phyloP scores from a whole-genome alignment of 2,113 vertebrate genomes.

The Puntigrus tetrazona region DNA sequence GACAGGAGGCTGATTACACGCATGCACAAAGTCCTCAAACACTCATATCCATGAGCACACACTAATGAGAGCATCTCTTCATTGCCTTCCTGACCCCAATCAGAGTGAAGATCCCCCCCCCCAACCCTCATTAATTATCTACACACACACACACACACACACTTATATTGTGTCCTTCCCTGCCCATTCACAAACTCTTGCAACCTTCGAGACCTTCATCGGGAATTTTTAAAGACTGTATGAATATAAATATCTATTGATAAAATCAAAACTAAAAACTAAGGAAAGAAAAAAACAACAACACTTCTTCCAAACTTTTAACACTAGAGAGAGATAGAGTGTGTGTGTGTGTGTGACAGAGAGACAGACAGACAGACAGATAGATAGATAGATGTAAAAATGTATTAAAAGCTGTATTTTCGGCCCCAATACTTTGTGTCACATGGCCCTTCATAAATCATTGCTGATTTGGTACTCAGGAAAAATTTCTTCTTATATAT shows the following conservation, averaged over 20 bases:
- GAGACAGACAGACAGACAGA: too few relatives aligned
- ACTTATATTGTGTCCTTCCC: background rate
- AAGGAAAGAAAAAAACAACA: too few relatives aligned
- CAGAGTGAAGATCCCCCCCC: background rate
- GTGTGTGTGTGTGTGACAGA: too few relatives aligned
- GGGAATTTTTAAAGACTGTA: background rate
- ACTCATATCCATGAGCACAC: constrained; percentile 10
- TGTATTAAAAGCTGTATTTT: too few relatives aligned
- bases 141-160: background rate
- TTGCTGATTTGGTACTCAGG: too few relatives aligned
- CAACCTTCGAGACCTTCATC: background rate
- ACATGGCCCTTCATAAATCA: too few relatives aligned
- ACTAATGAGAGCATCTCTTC: constrained; percentile 17
- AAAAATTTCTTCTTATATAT: too few relatives aligned
- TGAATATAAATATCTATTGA: background rate
- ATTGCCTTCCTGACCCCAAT: constrained; percentile 28
- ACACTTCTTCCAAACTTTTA: too few relatives aligned
- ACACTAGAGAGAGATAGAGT: too few relatives aligned
- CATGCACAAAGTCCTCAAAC: background rate
- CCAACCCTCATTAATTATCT: background rate
- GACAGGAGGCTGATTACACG: constrained; percentile 14
- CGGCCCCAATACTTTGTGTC: too few relatives aligned
- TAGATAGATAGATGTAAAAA: too few relatives aligned
- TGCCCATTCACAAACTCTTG: background rate
- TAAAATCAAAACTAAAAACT: too few relatives aligned